Evolutionary conservation across 2,113 vertebrate species (phyloP).

Genomic region (Thamnophis sirtalis): DNA sequence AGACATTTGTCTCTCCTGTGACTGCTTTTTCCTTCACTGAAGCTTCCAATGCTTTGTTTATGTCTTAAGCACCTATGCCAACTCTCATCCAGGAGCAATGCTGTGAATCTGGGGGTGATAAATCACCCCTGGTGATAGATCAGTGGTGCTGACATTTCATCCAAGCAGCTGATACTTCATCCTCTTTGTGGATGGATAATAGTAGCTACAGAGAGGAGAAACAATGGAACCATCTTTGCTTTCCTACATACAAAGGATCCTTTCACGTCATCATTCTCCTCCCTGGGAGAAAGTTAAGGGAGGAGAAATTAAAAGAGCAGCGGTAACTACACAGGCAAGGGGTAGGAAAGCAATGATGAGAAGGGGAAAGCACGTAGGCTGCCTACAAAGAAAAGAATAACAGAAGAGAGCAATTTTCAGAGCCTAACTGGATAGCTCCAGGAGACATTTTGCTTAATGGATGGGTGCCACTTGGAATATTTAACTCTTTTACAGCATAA

Average conservation of each 20-base stretch:
- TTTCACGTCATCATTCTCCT: background rate
- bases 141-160: background rate
- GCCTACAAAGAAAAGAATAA: background rate
- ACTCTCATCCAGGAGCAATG: background rate
- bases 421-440: background rate
- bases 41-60: background rate
- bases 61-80: background rate
- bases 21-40: background rate
- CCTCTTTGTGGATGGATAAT: background rate
- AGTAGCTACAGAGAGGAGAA: background rate
- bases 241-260: slow-evolving; percentile 6
- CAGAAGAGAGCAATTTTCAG: too few relatives aligned
- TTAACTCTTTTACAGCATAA: background rate
- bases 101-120: background rate
- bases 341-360: background rate
- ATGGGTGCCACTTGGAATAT: too few relatives aligned
- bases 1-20: background rate
- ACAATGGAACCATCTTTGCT: slow-evolving; percentile 5
- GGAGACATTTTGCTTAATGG: background rate
- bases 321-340: background rate
- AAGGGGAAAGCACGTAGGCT: background rate
- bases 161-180: background rate
- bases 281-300: background rate
- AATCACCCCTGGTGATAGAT: background rate
- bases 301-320: background rate